Percentiles rank a stretch among this genome's conserved stretches.
Evolutionary conservation across 1,140 invertebrate genomes (phyloP).

Genomic region (Hydropsyche tenuis): DNA sequence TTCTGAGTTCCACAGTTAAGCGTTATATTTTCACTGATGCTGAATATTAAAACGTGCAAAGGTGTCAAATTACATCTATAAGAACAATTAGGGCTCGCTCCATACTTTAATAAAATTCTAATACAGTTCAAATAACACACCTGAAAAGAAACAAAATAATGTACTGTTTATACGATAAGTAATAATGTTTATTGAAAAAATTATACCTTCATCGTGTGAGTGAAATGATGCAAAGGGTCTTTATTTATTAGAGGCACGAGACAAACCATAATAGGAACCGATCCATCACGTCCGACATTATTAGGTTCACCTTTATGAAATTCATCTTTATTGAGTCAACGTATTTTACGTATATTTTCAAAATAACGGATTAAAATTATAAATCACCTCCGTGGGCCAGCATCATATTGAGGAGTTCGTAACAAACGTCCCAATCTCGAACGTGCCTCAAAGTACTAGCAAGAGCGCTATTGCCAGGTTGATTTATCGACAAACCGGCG

Average conservation of each 20-base stretch:
- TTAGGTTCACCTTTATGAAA: slow-evolving; percentile 65
- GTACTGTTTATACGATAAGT: neutral
- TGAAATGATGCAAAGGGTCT: slow-evolving; percentile 76
- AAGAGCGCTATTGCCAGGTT: slow-evolving; percentile 73
- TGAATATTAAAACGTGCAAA: slow-evolving; percentile 75
- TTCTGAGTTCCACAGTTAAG: slow-evolving; percentile 69
- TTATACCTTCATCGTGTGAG: slow-evolving; percentile 74
- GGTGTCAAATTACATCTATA: slow-evolving; percentile 74
- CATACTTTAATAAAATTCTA: slow-evolving; percentile 70
- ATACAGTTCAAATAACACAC: slow-evolving; percentile 79
- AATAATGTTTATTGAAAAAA: slow-evolving; percentile 35
- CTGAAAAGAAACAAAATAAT: slow-evolving; percentile 54
- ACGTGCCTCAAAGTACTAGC: slow-evolving; percentile 76
- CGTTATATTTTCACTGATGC: slow-evolving; percentile 76
- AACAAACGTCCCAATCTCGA: slow-evolving; percentile 78
- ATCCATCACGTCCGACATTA: slow-evolving; percentile 73
- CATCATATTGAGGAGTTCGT: slow-evolving; percentile 75
- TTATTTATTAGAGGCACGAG: slow-evolving; percentile 78
- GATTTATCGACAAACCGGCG: slow-evolving; percentile 72
- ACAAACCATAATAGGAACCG: slow-evolving; percentile 76
- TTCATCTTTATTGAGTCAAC: too few species aligned
- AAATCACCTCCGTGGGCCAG: slow-evolving; percentile 68
- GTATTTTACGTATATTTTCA: neutral
- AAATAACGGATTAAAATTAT: neutral
- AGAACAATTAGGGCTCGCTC: slow-evolving; percentile 77